Percentiles rank a stretch among this genome's conserved stretches.
phyloP scores from a whole-genome alignment of 2,888 invertebrate species.

The Rhogogaster chlorosoma region DNA sequence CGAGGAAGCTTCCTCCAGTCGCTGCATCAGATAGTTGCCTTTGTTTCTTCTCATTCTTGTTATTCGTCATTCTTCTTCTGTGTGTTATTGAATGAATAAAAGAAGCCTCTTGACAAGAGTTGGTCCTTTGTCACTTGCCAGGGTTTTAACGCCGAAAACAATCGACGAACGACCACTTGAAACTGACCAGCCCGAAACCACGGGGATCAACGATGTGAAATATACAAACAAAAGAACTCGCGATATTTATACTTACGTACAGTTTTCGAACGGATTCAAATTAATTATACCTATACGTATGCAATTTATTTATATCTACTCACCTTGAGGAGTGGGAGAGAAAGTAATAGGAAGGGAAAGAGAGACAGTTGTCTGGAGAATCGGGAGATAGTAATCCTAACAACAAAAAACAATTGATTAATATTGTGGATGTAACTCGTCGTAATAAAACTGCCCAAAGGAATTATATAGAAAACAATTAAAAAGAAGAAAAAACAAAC shows the following conservation, averaged over 20 bases:
- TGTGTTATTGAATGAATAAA: conserved; percentile 9
- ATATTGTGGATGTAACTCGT: not conserved
- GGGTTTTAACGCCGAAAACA: conserved; percentile 5
- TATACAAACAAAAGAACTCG: not conserved
- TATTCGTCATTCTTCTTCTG: not conserved
- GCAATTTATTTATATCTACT: not conserved
- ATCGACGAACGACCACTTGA: not conserved
- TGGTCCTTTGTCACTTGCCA: not conserved
- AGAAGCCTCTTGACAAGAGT: not conserved
- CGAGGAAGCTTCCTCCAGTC: not conserved
- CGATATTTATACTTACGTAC: not conserved
- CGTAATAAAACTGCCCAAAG: conserved; percentile 44
- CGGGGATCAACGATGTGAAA: not conserved
- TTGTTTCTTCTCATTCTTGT: conserved; percentile 12
- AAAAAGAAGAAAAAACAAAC: not conserved
- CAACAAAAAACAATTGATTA: not conserved
- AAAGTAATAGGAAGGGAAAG: not conserved
- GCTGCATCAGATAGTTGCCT: not conserved
- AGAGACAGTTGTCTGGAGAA: not conserved
- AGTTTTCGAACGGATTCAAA: not conserved
- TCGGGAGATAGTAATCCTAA: not conserved
- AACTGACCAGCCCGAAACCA: conserved; percentile 5
- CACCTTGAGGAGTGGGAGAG: not conserved
- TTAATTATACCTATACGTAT: not conserved
- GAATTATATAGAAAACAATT: conserved; percentile 24